Conservation (phyloP, 64 coral and sea anemone genomes). For the Montipora sp. region DNA sequence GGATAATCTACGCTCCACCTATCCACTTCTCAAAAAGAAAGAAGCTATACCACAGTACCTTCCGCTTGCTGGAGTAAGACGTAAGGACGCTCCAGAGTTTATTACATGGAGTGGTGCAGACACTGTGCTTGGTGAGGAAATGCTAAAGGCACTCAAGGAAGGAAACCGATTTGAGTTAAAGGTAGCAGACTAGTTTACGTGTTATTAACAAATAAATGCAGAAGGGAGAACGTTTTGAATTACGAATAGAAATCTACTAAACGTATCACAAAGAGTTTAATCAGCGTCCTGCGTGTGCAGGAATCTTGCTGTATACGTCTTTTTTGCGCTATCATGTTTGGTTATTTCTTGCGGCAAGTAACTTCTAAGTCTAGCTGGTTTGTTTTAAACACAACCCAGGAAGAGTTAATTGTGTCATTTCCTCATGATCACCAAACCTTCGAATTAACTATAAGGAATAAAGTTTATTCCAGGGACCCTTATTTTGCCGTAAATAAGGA, state of each 20-base stretch:
- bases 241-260: background rate
- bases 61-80: constrained; percentile 29
- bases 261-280: background rate
- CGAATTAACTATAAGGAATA: too few species aligned
- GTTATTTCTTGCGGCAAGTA: background rate
- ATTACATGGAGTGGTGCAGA: constrained; percentile 15
- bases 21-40: background rate
- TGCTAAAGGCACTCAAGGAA: background rate
- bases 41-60: constrained; percentile 11
- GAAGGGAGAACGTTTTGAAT: background rate
- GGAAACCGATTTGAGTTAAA: background rate
- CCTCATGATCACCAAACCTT: too few species aligned
- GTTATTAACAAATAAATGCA: background rate
- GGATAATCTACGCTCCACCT: background rate
- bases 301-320: background rate
- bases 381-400: too few species aligned
- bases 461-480: background rate
- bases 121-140: constrained; percentile 25
- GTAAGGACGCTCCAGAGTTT: constrained; percentile 9
- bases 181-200: background rate
- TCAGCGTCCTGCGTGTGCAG: background rate
- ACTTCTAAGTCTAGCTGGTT: background rate
- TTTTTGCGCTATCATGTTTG: background rate
- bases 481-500: too few species aligned
- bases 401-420: too few species aligned